Percentiles rank a stretch among this genome's conserved stretches.
These are phyloP conservation scores for Pitta sordida DNA, from an alignment of 2,113 vertebrate genomes.

Conservation along the genomic window DNA sequence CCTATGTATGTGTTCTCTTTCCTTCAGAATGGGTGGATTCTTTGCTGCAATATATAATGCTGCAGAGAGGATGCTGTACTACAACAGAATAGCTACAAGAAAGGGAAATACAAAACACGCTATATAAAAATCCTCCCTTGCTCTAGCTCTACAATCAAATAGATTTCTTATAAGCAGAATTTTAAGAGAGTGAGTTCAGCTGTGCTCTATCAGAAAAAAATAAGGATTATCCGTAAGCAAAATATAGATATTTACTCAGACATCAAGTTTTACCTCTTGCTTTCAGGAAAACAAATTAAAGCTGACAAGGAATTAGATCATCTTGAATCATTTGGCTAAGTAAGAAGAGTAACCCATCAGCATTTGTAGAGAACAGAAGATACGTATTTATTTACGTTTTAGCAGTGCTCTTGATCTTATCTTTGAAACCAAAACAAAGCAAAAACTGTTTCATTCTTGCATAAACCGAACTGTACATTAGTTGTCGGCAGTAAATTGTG, in stretches of 20 bases:
- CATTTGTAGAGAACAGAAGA: not conserved
- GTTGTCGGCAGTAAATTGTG: not conserved
- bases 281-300: conserved; percentile 19
- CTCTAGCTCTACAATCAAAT: not conserved
- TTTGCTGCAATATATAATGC: not conserved
- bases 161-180: not conserved
- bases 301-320: not conserved
- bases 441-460: not conserved
- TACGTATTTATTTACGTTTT: not conserved
- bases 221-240: not conserved
- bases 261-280: not conserved
- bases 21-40: not conserved
- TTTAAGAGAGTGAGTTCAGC: not conserved
- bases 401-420: not conserved
- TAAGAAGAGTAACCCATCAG: not conserved
- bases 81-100: not conserved
- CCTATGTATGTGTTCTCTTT: not conserved
- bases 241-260: not conserved
- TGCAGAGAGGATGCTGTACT: not conserved
- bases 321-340: not conserved
- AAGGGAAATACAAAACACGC: not conserved
- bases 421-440: not conserved
- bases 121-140: not conserved
- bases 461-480: not conserved
- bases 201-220: not conserved